phyloP scores from a whole-genome alignment of 92 coral and sea anemone species.

The Phymanthus crucifer region DNA sequence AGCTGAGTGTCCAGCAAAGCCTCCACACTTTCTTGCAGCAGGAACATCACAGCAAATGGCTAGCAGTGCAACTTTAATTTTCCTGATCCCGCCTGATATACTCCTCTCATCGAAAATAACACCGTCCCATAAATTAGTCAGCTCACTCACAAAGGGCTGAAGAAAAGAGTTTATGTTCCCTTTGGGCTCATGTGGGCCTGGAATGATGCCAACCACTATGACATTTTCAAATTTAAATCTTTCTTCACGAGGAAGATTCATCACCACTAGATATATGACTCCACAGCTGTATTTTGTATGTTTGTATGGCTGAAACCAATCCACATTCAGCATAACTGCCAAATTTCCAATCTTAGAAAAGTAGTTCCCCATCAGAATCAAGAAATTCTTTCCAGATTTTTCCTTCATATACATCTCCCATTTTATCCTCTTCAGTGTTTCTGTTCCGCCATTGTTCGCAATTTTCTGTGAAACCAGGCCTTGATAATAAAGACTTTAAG shows the following conservation, averaged over 20 bases:
- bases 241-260: conserved; percentile 57
- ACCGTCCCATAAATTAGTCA: too few species aligned
- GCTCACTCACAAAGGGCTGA: too few species aligned
- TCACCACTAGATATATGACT: conserved; percentile 45
- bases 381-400: conserved; percentile 56
- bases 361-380: not conserved
- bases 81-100: too few species aligned
- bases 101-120: too few species aligned
- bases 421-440: conserved; percentile 24
- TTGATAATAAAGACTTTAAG: too few species aligned
- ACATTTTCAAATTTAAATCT: conserved; percentile 48
- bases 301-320: too few species aligned
- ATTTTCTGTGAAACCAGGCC: too few species aligned
- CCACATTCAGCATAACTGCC: not conserved
- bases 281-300: not conserved
- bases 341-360: not conserved
- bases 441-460: conserved; percentile 23
- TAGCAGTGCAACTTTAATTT: too few species aligned
- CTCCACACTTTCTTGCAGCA: too few species aligned
- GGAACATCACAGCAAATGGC: too few species aligned
- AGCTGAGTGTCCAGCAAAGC: too few species aligned
- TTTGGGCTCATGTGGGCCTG: conserved; percentile 30
- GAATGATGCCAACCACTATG: conserved; percentile 45
- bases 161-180: too few species aligned
- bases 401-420: conserved; percentile 59